Evolutionary conservation across 2,888 invertebrate species (phyloP).

Genomic region (Ametastegia equiseti): DNA sequence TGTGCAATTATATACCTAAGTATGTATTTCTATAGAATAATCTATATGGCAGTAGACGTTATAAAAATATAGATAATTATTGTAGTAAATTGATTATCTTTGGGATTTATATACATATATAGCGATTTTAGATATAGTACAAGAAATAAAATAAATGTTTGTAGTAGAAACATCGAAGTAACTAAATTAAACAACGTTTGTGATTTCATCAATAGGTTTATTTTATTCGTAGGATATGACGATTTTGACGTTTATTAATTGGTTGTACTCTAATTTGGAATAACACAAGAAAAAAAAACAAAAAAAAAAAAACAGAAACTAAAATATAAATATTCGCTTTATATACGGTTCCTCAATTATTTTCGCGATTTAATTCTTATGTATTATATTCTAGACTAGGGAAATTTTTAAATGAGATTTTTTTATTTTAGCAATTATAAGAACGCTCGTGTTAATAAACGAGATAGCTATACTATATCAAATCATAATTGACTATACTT

Average conservation of each 20-base stretch:
- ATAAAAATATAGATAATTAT: neutral
- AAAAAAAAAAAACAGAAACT: no score
- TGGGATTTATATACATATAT: no score
- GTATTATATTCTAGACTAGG: no score
- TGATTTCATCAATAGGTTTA: neutral
- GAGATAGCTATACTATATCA: neutral
- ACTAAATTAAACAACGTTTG: neutral
- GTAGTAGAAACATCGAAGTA: constrained; percentile 43
- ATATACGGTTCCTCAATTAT: no score
- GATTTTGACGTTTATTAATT: no score
- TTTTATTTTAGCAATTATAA: neutral
- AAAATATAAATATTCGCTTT: no score
- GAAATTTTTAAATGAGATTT: no score
- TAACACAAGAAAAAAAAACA: no score
- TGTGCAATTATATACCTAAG: neutral
- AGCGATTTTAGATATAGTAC: neutral
- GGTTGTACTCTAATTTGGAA: no score
- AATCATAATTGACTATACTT: constrained; percentile 27
- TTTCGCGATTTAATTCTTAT: no score
- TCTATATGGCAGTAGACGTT: neutral
- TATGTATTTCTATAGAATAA: neutral
- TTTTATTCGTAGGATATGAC: neutral
- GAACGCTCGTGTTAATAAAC: neutral
- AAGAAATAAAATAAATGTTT: constrained; percentile 2
- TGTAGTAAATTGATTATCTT: neutral